Evolutionary conservation across 2,113 vertebrate genomes (phyloP), one percentile per base, ranked within the genome.

Genomic region (Eonycteris spelaea): DNA sequence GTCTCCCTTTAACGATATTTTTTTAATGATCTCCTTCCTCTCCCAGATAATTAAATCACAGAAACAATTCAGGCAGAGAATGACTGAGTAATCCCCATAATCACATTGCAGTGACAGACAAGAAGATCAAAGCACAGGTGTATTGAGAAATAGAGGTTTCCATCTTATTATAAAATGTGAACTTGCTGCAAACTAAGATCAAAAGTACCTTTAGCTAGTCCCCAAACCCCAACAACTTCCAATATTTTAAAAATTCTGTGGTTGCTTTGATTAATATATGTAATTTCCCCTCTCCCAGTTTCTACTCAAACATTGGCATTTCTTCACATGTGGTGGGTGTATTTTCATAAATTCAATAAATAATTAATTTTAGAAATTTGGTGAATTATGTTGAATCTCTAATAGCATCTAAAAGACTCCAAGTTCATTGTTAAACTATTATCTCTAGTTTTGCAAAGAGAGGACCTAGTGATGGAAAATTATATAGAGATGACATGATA

Each of bases 21-120:
- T 90, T 97, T 97, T 96, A 98, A 97, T 97, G 96, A 97, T 38
- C 61, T 51, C 77, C 63, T 96, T 96, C 95, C 88, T 95, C 57
- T 96, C 35, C 48, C 88, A 53, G 96, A 96, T 96, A 97, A 97
- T 95, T 95, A 95, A 96, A 91, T 94, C 73, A 91, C 88, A 92
- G 92, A 97, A 95, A 75, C 88, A 97, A 88, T 61, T 94, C 57
- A 79, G 90, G 67, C 73, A 91, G 67, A 89, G 73, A 96, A 75
- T 91, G 68, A 86, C 73, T 91, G n/a, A 94, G 91, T 91, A 94
- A 97, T 95, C 77, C 90, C 96, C 73, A 79, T 94, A 90, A 95
- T 97, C 83, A 35, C 30, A 82, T 70, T 92, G 61, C 80, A 96
- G 79, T 48, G 93, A 96, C 82, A 95, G 92, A 89, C 67, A 65